Evolutionary conservation across 2,888 invertebrate genomes (phyloP), one percentile per base, ranked within the genome.

Genomic region (Meganola albula): DNA sequence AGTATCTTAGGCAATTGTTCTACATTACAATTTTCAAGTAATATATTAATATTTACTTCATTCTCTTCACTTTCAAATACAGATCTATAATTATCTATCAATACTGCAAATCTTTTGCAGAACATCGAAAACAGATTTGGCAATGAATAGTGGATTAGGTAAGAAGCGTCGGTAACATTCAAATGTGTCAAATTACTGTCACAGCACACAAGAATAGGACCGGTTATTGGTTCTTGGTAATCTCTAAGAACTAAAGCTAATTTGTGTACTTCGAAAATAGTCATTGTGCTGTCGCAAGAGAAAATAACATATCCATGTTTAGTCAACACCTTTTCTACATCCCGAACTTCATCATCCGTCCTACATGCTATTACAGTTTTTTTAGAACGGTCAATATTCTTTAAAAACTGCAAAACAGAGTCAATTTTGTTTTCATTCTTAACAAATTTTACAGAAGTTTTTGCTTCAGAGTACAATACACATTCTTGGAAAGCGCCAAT

Each of bases 401-500:
- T 64, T 6, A 91, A 44, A 46, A 90, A 79, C 5, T 84, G 88
- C 57, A 83, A 45, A 21, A 90, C 58, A 13, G 63, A 60, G 1
- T 70, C 48, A 1, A 73, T 34, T 66, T 90, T 91, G 2, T 73
- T 67, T 2, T 74, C 63, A 5, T 75, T 68, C 12, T 67, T 63
- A 1, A 79, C 63, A 25, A 77, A 78, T 33, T 65, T 65, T 0
- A 82, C 73, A 0, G 70, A 56, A 9, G 74, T 78, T n/a, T 58
- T 76, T 37, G 44, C 87, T 74, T 63, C 88, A 48, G 90, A 91
- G 70, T 92, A 94, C 8, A 93, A 74, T 0, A 92, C 89, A 26
- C 93, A 93, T 73, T 95, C 94, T 47, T 93, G 86, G 48, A 90
- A 90, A 11, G 92, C 91, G 0, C 90, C 89, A 33, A 95, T 91